Evolutionary conservation across 1,140 invertebrate species (phyloP).

Genomic region (Drosophila kurseongensis): DNA sequence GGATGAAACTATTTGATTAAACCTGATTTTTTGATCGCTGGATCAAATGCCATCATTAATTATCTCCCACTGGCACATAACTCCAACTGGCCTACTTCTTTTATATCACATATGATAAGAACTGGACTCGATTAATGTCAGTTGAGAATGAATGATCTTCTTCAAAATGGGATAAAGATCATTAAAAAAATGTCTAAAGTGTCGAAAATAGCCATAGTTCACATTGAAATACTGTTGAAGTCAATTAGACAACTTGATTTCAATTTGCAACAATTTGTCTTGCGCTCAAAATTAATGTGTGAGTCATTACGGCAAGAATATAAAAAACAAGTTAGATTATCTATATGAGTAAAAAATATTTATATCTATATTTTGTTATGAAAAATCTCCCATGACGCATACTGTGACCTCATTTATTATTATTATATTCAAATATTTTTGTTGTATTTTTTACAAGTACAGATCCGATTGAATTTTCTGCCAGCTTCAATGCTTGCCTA

Average conservation of each 20-base stretch:
- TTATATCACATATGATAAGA: conserved; percentile 9
- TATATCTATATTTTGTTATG: conserved; percentile 12
- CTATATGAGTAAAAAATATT: conserved; percentile 14
- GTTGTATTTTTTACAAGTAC: conserved; percentile 19
- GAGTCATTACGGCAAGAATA: conserved; percentile 2
- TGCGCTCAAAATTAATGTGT: neutral
- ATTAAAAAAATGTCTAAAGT: conserved; percentile 17
- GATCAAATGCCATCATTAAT: conserved; percentile 28
- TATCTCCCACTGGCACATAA: conserved; percentile 18
- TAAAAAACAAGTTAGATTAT: conserved; percentile 13
- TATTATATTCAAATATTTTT: conserved; percentile 18
- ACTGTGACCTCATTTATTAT: conserved; percentile 41
- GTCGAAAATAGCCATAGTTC: neutral
- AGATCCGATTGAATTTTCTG: conserved; percentile 8
- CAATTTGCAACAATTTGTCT: conserved; percentile 44
- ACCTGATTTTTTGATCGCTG: neutral
- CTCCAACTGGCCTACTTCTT: conserved; percentile 43
- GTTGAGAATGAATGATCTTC: conserved; percentile 22
- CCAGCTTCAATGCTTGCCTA: conserved; percentile 19
- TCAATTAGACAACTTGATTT: conserved; percentile 39
- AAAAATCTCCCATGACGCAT: conserved; percentile 34
- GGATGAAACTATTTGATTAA: neutral
- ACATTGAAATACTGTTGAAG: conserved; percentile 19
- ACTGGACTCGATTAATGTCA: conserved; percentile 20
- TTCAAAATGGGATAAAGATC: conserved; percentile 1